Evolutionary conservation across 2,797 vertebrate species (phyloP).

Genomic region (Monodelphis domestica): DNA sequence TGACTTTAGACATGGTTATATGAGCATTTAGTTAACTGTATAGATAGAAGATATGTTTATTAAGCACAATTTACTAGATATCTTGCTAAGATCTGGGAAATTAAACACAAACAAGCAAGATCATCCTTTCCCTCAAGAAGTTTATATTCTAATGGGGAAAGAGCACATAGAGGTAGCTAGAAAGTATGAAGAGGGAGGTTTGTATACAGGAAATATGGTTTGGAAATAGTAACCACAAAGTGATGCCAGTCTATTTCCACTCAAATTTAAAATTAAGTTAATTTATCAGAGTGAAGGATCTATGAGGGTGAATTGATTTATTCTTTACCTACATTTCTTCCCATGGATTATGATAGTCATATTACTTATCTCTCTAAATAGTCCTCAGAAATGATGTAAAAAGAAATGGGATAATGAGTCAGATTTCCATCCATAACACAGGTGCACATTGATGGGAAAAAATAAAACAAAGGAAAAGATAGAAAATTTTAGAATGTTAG

Average conservation of each 20-base stretch:
- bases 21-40: neutral
- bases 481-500: no score
- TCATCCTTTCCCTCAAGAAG: no score
- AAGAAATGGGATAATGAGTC: neutral
- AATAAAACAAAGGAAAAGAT: no score
- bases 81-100: neutral
- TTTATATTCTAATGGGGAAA: no score
- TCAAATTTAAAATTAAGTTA: no score
- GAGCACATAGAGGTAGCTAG: no score
- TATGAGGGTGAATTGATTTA: neutral
- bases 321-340: neutral
- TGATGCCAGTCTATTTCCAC: no score
- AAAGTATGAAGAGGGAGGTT: no score
- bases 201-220: no score
- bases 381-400: neutral
- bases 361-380: neutral
- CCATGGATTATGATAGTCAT: neutral
- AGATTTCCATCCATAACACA: conserved; percentile 2
- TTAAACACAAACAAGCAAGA: no score
- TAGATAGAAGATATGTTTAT: neutral
- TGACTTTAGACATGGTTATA: neutral
- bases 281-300: no score
- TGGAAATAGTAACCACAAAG: no score
- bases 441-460: neutral
- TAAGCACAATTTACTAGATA: neutral